A percentile compares a stretch with the other conserved stretches of the same genome.
These are phyloP conservation scores for Xylota sylvarum DNA, from an alignment of 2,888 invertebrate genomes.

Conservation along the genomic window DNA sequence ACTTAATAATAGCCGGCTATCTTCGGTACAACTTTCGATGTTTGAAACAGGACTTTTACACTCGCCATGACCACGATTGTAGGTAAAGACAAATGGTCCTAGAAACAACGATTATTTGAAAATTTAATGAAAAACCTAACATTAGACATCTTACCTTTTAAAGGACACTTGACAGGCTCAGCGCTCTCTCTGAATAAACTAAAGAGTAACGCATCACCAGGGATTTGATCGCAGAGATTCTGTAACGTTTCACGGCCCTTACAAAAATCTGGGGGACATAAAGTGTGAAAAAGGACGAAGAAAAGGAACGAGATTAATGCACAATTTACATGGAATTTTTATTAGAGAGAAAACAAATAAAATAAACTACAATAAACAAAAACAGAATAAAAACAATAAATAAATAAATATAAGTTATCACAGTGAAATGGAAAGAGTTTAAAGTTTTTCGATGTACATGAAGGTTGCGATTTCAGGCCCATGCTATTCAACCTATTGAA, in stretches of 20 bases:
- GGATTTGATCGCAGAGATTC: slow-evolving; percentile 93
- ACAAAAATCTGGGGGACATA: slow-evolving; percentile 85
- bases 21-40: slow-evolving; percentile 97
- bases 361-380: slow-evolving; percentile 33
- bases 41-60: slow-evolving; percentile 95
- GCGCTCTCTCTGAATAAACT: slow-evolving; percentile 96
- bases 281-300: slow-evolving; percentile 81
- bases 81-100: slow-evolving; percentile 96
- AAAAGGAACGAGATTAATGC: slow-evolving; percentile 83
- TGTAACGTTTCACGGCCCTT: slow-evolving; percentile 89
- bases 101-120: slow-evolving; percentile 80
- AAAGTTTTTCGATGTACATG: neutral
- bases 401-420: neutral
- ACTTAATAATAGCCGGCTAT: slow-evolving; percentile 94
- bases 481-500: too few relatives aligned
- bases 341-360: slow-evolving; percentile 10
- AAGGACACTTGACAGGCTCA: slow-evolving; percentile 94
- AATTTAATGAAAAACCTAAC: neutral
- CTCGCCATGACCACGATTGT: slow-evolving; percentile 95
- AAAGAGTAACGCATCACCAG: slow-evolving; percentile 94
- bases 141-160: slow-evolving; percentile 84
- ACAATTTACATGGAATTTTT: slow-evolving; percentile 78
- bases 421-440: slow-evolving; percentile 21
- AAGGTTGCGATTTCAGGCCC: too few relatives aligned
- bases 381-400: slow-evolving; percentile 18